phyloP scores from a whole-genome alignment of 2,888 invertebrate species.

The Thecophora atra region DNA sequence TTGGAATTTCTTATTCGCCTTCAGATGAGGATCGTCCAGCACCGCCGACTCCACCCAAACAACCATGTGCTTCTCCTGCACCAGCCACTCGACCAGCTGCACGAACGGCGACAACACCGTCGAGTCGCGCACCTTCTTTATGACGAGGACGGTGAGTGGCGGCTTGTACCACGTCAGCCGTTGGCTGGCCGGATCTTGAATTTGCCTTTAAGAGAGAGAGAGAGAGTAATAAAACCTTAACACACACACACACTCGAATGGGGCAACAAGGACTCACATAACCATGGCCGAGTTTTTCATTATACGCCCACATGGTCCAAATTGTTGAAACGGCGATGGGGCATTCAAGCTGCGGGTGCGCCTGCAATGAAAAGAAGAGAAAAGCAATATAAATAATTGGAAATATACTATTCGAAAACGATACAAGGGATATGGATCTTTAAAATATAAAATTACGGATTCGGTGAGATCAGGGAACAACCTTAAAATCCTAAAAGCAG shows the following conservation, averaged over 20 bases:
- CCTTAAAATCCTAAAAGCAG: conserved; percentile 52
- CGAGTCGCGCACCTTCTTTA: conserved; percentile 95
- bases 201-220: conserved; percentile 75
- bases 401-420: neutral
- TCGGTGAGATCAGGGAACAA: no score
- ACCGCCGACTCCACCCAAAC: conserved; percentile 94
- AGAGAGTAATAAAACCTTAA: neutral
- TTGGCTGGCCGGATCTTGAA: conserved; percentile 97
- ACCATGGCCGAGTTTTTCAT: conserved; percentile 97
- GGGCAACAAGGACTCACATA: conserved; percentile 76
- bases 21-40: conserved; percentile 82
- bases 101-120: conserved; percentile 90
- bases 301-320: conserved; percentile 97
- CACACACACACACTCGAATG: neutral
- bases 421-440: neutral
- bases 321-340: conserved; percentile 94
- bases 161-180: conserved; percentile 97
- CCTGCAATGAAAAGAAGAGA: conserved; percentile 70
- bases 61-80: conserved; percentile 94
- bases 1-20: conserved; percentile 78
- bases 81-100: conserved; percentile 91
- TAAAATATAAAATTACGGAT: no score
- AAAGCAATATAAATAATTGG: neutral
- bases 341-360: conserved; percentile 95
- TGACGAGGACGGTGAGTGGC: conserved; percentile 94